Conservation (phyloP, 2,888 invertebrate genomes). For the Lagria hirta region DNA sequence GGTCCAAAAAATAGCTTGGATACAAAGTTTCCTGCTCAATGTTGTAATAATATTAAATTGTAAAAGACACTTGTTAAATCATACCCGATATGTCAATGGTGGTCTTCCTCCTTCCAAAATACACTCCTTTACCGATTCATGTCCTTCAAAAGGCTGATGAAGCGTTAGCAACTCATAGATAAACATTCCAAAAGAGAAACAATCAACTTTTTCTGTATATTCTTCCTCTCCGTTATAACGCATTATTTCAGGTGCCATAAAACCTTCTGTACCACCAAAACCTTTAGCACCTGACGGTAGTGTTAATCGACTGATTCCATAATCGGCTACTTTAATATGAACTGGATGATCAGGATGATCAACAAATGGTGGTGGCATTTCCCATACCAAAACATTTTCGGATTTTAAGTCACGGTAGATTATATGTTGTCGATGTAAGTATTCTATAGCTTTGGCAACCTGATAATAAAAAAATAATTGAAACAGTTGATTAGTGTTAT, state of each 20-base stretch:
- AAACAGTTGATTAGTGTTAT: too few species aligned
- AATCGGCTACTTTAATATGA: slow-evolving; percentile 94
- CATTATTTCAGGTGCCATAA: slow-evolving; percentile 99
- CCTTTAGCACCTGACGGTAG: slow-evolving; percentile 93
- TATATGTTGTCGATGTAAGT: slow-evolving; percentile 88
- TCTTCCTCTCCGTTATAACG: slow-evolving; percentile 98
- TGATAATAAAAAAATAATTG: slow-evolving; percentile 54
- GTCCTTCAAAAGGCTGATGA: slow-evolving; percentile 93
- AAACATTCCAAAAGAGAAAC: slow-evolving; percentile 99
- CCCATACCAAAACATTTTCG: slow-evolving; percentile 98
- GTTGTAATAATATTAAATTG: slow-evolving; percentile 6
- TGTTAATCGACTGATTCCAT: slow-evolving; percentile 87
- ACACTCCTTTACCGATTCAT: slow-evolving; percentile 95
- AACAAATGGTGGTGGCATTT: slow-evolving; percentile 80
- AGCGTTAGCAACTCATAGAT: slow-evolving; percentile 92
- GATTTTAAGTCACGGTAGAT: slow-evolving; percentile 94
- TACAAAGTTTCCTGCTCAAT: slow-evolving; percentile 69
- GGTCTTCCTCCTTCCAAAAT: slow-evolving; percentile 94
- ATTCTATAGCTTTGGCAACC: slow-evolving; percentile 91
- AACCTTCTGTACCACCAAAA: slow-evolving; percentile 98
- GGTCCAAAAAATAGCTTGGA: slow-evolving; percentile 86
- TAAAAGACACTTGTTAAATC: slow-evolving; percentile 23
- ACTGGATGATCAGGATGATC: slow-evolving; percentile 69
- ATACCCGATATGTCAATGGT: slow-evolving; percentile 77
- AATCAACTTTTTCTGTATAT: slow-evolving; percentile 98